These are phyloP conservation scores for Dolichomitus sp. DNA, from an alignment of 2,888 invertebrate species.

Conservation along the genomic window DNA sequence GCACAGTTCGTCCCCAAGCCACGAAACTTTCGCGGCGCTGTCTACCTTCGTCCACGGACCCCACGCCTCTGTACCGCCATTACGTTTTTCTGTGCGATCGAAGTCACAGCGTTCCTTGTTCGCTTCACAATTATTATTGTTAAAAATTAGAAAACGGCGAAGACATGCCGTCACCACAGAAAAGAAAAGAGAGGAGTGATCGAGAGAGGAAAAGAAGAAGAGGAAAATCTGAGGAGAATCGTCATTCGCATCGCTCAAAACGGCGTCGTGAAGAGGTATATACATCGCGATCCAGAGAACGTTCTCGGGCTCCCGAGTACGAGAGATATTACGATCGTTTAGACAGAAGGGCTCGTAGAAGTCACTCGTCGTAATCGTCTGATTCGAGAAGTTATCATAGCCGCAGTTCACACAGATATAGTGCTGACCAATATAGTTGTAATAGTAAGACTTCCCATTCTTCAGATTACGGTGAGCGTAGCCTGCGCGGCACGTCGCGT, in stretches of 20 bases:
- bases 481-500: background rate
- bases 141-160: background rate
- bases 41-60: conserved; percentile 6
- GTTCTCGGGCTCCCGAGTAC: background rate
- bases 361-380: background rate
- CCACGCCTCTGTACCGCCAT: conserved; percentile 21
- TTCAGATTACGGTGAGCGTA: background rate
- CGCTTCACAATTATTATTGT: background rate
- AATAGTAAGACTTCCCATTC: background rate
- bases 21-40: conserved; percentile 18
- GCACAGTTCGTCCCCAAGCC: conserved; percentile 22
- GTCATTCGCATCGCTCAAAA: background rate
- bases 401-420: background rate
- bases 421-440: background rate
- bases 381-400: background rate
- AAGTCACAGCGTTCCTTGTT: conserved; percentile 18
- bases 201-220: background rate
- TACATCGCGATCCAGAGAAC: conserved; percentile 1
- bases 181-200: background rate
- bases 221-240: background rate
- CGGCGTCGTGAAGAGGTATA: background rate
- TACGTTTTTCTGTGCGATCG: conserved; percentile 24
- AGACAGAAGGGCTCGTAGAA: background rate
- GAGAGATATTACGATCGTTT: background rate
- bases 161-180: background rate